These are phyloP conservation scores for Numida meleagris DNA, from an alignment of 2,113 vertebrate species.

Conservation along the genomic window DNA sequence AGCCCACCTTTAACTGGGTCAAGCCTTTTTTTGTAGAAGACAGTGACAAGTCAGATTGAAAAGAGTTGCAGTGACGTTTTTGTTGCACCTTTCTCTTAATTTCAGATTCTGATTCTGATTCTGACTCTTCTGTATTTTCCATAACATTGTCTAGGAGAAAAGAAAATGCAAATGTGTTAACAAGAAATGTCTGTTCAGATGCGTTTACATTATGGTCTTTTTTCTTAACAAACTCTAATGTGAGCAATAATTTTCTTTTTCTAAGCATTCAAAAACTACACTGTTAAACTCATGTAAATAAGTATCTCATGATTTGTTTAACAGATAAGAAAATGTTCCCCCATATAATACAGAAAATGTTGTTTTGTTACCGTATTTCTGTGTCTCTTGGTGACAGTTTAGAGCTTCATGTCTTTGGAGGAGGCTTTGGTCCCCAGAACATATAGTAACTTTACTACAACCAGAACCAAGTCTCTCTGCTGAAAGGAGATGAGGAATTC, in stretches of 20 bases:
- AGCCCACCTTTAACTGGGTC: slow-evolving; percentile 78
- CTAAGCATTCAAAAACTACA: not conserved
- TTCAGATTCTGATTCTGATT: slow-evolving; percentile 73
- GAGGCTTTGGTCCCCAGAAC: not conserved
- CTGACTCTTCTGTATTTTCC: slow-evolving; percentile 75
- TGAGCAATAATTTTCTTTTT: not conserved
- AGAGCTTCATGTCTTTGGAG: not conserved
- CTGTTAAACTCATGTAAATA: not conserved
- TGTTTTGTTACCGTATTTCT: not conserved
- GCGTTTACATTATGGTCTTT: not conserved
- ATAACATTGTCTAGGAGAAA: slow-evolving; percentile 68
- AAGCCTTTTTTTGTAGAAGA: slow-evolving; percentile 77
- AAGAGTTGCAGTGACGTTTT: slow-evolving; percentile 72
- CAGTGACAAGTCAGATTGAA: slow-evolving; percentile 46
- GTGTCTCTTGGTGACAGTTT: not conserved
- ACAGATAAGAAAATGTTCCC: not conserved
- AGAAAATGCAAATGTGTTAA: slow-evolving; percentile 21
- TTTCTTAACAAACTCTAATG: not conserved
- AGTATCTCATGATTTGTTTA: not conserved
- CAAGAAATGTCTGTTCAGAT: not conserved
- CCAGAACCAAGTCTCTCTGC: not conserved
- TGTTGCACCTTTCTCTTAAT: slow-evolving; percentile 80
- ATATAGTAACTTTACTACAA: not conserved
- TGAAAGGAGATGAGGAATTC: not conserved
- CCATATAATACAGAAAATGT: not conserved